Evolutionary conservation across 1,140 invertebrate species (phyloP).

Genomic region (Apolygus lucorum): DNA sequence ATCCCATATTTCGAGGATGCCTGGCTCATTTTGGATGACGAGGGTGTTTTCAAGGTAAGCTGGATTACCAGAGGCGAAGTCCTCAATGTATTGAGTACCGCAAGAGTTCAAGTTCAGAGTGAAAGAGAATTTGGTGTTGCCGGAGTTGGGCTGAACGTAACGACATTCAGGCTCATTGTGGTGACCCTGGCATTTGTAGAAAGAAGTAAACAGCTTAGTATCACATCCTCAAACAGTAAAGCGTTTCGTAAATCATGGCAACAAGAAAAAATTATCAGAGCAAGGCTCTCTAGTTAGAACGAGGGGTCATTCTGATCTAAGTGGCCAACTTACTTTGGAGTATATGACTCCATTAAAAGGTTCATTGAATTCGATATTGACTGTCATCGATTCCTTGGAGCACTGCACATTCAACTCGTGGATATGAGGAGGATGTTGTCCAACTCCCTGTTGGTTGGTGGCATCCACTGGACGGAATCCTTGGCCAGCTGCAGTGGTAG

Average conservation of each 20-base stretch:
- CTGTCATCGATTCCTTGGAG: constrained; percentile 72
- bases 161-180: constrained; percentile 59
- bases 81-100: constrained; percentile 70
- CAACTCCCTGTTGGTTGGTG: neutral
- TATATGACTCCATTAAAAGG: constrained; percentile 70
- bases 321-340: constrained; percentile 62
- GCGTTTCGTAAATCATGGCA: no score
- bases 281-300: neutral
- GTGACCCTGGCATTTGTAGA: no score
- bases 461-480: neutral
- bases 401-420: constrained; percentile 66
- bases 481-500: neutral
- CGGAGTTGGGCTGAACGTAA: constrained; percentile 62
- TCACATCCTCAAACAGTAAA: neutral
- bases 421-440: constrained; percentile 58
- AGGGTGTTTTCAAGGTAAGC: constrained; percentile 73
- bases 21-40: constrained; percentile 68
- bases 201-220: neutral
- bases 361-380: constrained; percentile 68
- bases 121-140: constrained; percentile 59
- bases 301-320: no score
- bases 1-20: constrained; percentile 76
- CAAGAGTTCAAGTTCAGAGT: constrained; percentile 67
- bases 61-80: constrained; percentile 59
- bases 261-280: neutral